Conservation (phyloP, 2,797 vertebrate genomes). For the Sebastes aleutianus region DNA sequence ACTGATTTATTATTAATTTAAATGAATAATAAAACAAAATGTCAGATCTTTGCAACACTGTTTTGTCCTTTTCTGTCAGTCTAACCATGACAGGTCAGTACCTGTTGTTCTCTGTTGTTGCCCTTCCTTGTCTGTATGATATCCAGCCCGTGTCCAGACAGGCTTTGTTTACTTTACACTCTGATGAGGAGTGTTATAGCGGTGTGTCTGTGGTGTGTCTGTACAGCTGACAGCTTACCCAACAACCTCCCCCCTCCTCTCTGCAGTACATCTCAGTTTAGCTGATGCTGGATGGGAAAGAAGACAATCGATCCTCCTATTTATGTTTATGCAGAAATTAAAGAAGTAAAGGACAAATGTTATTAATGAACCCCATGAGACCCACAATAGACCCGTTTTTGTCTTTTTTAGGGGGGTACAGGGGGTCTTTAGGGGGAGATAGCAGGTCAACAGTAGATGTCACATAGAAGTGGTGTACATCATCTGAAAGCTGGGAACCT, state of each 20-base stretch:
- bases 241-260: background rate
- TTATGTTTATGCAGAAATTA: background rate
- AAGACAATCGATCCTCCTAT: background rate
- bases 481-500: no score
- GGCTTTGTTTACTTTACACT: conserved; percentile 53
- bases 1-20: background rate
- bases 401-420: no score
- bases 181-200: conserved; percentile 24
- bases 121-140: conserved; percentile 29
- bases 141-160: conserved; percentile 47
- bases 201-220: conserved; percentile 13
- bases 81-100: conserved; percentile 5
- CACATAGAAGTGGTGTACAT: no score
- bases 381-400: no score
- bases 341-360: background rate
- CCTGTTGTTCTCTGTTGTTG: conserved; percentile 20
- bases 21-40: background rate
- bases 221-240: conserved; percentile 22
- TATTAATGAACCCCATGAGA: background rate
- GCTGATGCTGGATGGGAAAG: background rate
- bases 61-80: background rate
- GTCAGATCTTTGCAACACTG: background rate
- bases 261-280: background rate
- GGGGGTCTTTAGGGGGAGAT: rapidly evolving
- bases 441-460: no score